Evolutionary conservation across 2,797 vertebrate species (phyloP).

Genomic region (Rhincodon typus): DNA sequence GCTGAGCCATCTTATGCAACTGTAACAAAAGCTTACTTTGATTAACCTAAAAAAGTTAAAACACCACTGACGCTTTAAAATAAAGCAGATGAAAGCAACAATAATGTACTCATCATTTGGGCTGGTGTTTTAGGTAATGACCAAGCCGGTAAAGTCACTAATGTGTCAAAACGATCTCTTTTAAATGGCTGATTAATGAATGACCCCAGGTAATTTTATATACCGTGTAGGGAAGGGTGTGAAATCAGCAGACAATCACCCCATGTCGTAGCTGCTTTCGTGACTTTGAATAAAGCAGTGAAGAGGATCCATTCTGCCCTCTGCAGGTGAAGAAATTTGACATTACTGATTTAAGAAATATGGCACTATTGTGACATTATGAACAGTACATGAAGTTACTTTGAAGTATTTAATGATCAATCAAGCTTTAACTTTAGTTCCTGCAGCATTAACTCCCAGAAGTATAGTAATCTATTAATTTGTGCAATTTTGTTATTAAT

Average conservation of each 20-base stretch:
- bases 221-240: neutral
- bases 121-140: neutral
- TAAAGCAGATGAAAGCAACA: neutral
- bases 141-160: neutral
- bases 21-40: neutral
- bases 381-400: slow-evolving; percentile 3
- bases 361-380: neutral
- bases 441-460: slow-evolving; percentile 31
- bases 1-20: neutral
- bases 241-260: neutral
- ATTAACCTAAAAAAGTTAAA: neutral
- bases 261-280: neutral
- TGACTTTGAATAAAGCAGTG: neutral
- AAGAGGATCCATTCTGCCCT: slow-evolving; percentile 17
- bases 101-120: neutral
- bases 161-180: neutral
- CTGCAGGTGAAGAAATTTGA: slow-evolving; percentile 4
- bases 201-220: neutral
- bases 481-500: slow-evolving; percentile 28
- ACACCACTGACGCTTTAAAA: neutral
- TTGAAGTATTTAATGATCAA: slow-evolving; percentile 31
- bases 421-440: slow-evolving; percentile 28
- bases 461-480: slow-evolving; percentile 35
- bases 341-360: neutral
- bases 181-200: neutral